Base-by-base conservation (phyloP, 2,888 invertebrate genomes). In the Troides helena region DNA sequence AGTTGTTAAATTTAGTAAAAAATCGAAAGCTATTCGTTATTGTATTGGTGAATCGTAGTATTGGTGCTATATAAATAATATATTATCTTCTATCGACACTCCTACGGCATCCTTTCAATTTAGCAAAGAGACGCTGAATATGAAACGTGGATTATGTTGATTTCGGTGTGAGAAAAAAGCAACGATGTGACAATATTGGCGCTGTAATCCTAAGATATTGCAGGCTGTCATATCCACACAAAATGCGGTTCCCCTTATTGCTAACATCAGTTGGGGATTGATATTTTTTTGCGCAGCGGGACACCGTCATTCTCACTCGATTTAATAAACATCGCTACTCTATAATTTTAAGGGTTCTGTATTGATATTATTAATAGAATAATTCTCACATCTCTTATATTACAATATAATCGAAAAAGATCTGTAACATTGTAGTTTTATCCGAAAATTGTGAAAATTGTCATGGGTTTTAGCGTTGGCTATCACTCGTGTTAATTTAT, bases 171-270 rank as follows among this genome's bases (percentile, higher is more conserved):
- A 77, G 86, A 90, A 90, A 90, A 89, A 85, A 79, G 78, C 78
- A 80, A 74, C 78, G 73, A 75, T 80, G 81, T 82, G 82, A 89
- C 86, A 90, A 89, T 88, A 90, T 91, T 89, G 88, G 82, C 78
- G 80, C 76, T 77, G 81, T 92, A 91, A 92, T 90, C 92, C 90
- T 77, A 79, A 82, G 86, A 85, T 92, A 92, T 92, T 92, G 85
- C 89, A 81, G 82, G 81, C 81, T 81, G 83, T 84, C 83, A 81
- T 81, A 84, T 80, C 78, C 80, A 76, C 79, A 75, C 77, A 79
- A 79, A 81, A 78, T 77, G 75, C 77, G 67, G 74, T 72, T 72
- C 78, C 80, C 79, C 80, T 84, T 84, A 85, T 85, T 85, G 81
- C 83, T 81, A 81, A 76, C 81, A 84, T 83, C 77, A 78, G 74